A percentile compares a stretch with the other conserved stretches of the same genome.
These are phyloP conservation scores for Xenopus borealis DNA, from an alignment of 2,113 vertebrate genomes.

Conservation along the genomic window DNA sequence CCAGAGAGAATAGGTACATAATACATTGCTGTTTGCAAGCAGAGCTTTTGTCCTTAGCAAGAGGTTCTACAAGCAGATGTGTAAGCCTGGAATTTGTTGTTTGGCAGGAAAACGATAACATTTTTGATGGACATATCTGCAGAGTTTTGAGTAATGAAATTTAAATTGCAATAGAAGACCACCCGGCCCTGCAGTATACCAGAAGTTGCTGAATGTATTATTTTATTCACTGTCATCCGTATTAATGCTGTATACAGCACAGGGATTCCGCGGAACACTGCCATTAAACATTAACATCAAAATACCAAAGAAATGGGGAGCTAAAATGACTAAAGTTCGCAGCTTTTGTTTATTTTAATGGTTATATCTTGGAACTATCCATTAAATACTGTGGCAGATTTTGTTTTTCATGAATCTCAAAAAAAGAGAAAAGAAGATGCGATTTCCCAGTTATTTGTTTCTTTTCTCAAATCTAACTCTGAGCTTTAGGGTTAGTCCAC, in stretches of 20 bases:
- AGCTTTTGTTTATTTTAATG: background rate
- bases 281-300: background rate
- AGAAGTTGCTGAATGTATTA: slow-evolving; percentile 23
- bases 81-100: slow-evolving; percentile 38
- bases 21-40: background rate
- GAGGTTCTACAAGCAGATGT: slow-evolving; percentile 33
- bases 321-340: background rate
- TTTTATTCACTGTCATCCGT: slow-evolving; percentile 23
- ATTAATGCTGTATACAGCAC: slow-evolving; percentile 19
- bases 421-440: no score
- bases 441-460: no score
- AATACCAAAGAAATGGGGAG: slow-evolving; percentile 8
- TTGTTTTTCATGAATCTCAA: no score
- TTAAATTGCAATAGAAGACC: slow-evolving; percentile 31
- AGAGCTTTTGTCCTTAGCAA: slow-evolving; percentile 25
- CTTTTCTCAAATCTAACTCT: no score
- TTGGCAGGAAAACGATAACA: slow-evolving; percentile 32
- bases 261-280: background rate
- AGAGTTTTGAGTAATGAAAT: slow-evolving; percentile 34
- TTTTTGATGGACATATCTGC: slow-evolving; percentile 32
- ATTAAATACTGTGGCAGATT: background rate
- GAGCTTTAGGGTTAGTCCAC: no score
- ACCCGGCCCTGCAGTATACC: slow-evolving; percentile 28
- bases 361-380: background rate
- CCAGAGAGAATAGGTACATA: slow-evolving; percentile 20